Conservation (phyloP, 2,113 vertebrate species). For the Synchiropus splendidus region DNA sequence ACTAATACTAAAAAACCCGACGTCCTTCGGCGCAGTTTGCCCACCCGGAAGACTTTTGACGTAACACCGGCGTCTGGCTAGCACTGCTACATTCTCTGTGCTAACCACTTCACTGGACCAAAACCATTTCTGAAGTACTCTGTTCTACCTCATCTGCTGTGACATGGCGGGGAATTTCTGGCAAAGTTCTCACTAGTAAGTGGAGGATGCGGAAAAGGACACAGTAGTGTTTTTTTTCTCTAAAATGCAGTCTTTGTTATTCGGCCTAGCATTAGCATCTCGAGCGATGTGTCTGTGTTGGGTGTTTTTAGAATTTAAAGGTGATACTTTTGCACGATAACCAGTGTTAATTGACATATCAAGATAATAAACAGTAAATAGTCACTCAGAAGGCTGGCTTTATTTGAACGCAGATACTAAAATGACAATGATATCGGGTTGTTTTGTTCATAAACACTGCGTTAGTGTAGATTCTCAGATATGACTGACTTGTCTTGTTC, state of each 20-base stretch:
- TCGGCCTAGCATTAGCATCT: conserved; percentile 40
- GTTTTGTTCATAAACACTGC: too few species aligned
- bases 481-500: background rate
- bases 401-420: background rate
- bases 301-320: background rate
- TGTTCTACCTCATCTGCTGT: conserved; percentile 42
- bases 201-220: conserved; percentile 1
- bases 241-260: conserved; percentile 14
- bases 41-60: conserved; percentile 3
- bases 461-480: too few species aligned
- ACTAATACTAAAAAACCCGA: too few species aligned
- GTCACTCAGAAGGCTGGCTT: too few species aligned
- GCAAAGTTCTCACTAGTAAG: conserved; percentile 76
- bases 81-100: conserved; percentile 15
- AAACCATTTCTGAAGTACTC: conserved; percentile 11
- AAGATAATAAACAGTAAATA: background rate
- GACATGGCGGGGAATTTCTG: conserved; percentile 74
- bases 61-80: conserved; percentile 17
- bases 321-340: too few species aligned
- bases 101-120: conserved; percentile 10
- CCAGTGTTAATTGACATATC: too few species aligned
- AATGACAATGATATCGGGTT: too few species aligned
- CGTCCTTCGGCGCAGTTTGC: background rate
- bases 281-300: background rate
- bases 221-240: conserved; percentile 11